Evolutionary conservation across 2,888 invertebrate species (phyloP).

Genomic region (Drosophila prostipennis): DNA sequence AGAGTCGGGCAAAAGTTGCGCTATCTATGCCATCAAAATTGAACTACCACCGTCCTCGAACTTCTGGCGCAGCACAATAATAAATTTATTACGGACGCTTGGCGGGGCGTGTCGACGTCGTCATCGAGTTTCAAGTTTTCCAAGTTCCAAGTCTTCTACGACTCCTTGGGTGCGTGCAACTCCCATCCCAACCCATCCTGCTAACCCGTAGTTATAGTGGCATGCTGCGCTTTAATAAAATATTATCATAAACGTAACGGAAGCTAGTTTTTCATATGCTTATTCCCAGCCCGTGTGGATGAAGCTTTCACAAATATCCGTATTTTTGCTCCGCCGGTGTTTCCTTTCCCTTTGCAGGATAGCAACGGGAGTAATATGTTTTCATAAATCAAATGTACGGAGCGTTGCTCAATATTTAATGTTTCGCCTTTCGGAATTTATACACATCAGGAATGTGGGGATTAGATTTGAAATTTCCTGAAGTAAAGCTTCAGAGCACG

Average conservation of each 20-base stretch:
- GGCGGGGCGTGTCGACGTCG: constrained; percentile 51
- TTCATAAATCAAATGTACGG: constrained; percentile 45
- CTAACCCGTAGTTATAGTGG: constrained; percentile 43
- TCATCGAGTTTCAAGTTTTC: constrained; percentile 20
- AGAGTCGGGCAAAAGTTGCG: constrained; percentile 65
- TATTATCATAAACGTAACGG: constrained; percentile 75
- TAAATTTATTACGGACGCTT: constrained; percentile 67
- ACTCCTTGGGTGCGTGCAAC: constrained; percentile 32
- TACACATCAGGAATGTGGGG: constrained; percentile 38
- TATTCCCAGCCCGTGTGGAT: constrained; percentile 44
- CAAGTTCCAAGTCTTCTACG: constrained; percentile 10
- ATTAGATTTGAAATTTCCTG: constrained; percentile 37
- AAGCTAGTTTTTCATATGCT: constrained; percentile 76
- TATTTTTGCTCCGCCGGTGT: constrained; percentile 23
- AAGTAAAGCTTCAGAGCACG: constrained; percentile 6
- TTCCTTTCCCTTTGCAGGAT: constrained; percentile 21
- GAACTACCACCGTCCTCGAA: constrained; percentile 19
- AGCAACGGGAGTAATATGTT: constrained; percentile 38
- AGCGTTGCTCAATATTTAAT: constrained; percentile 40
- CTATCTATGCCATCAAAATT: constrained; percentile 38
- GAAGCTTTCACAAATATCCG: constrained; percentile 47
- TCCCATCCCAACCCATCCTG: constrained; percentile 2
- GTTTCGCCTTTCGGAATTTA: constrained; percentile 33
- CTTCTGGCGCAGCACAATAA: constrained; percentile 43
- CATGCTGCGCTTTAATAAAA: constrained; percentile 70